Conservation (phyloP, 2,797 vertebrate genomes). For the Clarias fuscus region DNA sequence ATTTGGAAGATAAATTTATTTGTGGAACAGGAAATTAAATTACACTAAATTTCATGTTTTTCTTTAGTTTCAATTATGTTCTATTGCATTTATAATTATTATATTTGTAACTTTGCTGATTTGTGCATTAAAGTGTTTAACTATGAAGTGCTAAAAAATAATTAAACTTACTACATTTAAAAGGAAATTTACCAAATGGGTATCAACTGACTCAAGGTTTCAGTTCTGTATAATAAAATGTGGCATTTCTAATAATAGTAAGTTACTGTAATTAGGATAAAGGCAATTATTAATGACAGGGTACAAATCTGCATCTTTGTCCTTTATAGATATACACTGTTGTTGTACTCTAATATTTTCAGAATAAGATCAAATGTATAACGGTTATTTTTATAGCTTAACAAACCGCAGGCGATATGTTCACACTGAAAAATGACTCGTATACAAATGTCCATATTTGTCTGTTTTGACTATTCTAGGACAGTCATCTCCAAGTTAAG, state of each 20-base stretch:
- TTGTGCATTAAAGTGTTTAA: neutral
- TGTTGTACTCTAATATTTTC: neutral
- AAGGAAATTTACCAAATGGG: neutral
- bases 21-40: neutral
- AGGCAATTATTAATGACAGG: neutral
- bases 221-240: neutral
- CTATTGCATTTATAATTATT: neutral
- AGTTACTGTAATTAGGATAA: neutral
- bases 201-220: neutral
- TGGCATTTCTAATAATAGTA: neutral
- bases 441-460: neutral
- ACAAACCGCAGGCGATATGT: neutral
- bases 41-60: neutral
- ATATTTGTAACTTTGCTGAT: neutral
- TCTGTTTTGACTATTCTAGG: conserved; percentile 28
- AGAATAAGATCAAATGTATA: neutral
- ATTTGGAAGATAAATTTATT: neutral
- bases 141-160: neutral
- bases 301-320: too few relatives aligned
- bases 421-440: neutral
- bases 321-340: neutral
- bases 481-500: neutral
- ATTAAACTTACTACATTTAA: neutral
- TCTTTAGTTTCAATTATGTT: neutral
- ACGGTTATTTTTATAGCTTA: too few relatives aligned